Evolutionary conservation across 1,140 invertebrate species (phyloP), one percentile per base, ranked within the genome.

Genomic region (Brachionus asplanchnoidis): DNA sequence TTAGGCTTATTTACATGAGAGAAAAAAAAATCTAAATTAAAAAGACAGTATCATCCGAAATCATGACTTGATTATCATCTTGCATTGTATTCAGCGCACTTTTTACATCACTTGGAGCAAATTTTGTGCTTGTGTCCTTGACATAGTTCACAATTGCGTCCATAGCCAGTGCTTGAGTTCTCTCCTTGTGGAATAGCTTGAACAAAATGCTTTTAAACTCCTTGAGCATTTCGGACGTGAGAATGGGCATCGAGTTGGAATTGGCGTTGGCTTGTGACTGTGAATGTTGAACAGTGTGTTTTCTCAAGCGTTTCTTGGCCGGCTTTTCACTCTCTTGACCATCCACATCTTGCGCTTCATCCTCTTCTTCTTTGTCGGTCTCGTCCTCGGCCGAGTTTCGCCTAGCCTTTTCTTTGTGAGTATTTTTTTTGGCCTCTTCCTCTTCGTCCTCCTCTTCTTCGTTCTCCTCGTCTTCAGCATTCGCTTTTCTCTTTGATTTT

Each of bases 31-130:
- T 40, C 65, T 84, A 84, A 40, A 84, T 84, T 20, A 68, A 60
- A 73, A 84, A 68, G 32, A 84, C 68, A 68, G 60, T 84, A 32
- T 84, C 82, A 73, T 68, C 82, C 9, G 82, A 68, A 36, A 84
- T 50, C 82, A 84, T 84, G 8, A 84, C 53, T 56, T 84, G 82
- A 84, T 84, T 84, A 20, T 84, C 82, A 23, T 84, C 82, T 73
- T 84, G 82, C 82, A 84, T 84, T 73, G 44, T 68, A 17, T 50
- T 68, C 20, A 84, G 53, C 26, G 82, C 82, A 50, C 28, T 46
- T 70, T 68, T 68, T 1, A 84, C 50, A 8, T 84, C 82, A 17
- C 12, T 60, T n/a, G 70, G 23, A 36, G 7, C 23, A 46, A 84
- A 84, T 56, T 68, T 84, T 50, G 28, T 56, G 40, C 40, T 60